These are phyloP conservation scores for Dendrophyllia cribrosa DNA, from an alignment of 64 coral and sea anemone species.

Conservation along the genomic window DNA sequence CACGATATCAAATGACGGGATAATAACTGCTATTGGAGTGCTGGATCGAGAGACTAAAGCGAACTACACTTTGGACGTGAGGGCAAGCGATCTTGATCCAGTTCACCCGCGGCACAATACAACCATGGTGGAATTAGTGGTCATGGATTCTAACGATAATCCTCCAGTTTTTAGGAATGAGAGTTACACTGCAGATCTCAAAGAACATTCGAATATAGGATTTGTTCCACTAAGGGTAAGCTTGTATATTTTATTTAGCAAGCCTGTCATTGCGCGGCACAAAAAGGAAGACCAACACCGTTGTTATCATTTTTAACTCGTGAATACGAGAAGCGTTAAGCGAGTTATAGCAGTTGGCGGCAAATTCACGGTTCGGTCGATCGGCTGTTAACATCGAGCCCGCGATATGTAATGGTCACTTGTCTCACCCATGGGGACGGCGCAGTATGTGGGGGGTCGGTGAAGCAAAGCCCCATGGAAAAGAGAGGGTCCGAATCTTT, in stretches of 20 bases:
- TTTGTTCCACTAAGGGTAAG: slow-evolving; percentile 61
- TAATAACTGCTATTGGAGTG: slow-evolving; percentile 60
- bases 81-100: slow-evolving; percentile 80
- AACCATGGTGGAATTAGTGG: slow-evolving; percentile 77
- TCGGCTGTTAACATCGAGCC: too few species aligned
- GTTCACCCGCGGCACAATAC: slow-evolving; percentile 72
- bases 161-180: slow-evolving; percentile 74
- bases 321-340: too few species aligned
- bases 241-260: not conserved
- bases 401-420: too few species aligned
- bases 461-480: too few species aligned
- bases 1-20: slow-evolving; percentile 59
- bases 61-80: slow-evolving; percentile 82
- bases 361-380: too few species aligned
- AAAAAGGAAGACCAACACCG: too few species aligned
- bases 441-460: too few species aligned
- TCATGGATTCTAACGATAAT: slow-evolving; percentile 89
- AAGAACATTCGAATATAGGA: slow-evolving; percentile 70
- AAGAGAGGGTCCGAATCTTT: too few species aligned
- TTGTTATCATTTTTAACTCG: too few species aligned
- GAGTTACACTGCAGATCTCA: slow-evolving; percentile 65
- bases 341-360: too few species aligned
- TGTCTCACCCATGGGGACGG: too few species aligned
- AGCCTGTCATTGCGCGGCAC: not conserved
- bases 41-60: slow-evolving; percentile 77